Evolutionary conservation across 2,797 vertebrate genomes (phyloP).

Genomic region (Gadopsis bispinosus): DNA sequence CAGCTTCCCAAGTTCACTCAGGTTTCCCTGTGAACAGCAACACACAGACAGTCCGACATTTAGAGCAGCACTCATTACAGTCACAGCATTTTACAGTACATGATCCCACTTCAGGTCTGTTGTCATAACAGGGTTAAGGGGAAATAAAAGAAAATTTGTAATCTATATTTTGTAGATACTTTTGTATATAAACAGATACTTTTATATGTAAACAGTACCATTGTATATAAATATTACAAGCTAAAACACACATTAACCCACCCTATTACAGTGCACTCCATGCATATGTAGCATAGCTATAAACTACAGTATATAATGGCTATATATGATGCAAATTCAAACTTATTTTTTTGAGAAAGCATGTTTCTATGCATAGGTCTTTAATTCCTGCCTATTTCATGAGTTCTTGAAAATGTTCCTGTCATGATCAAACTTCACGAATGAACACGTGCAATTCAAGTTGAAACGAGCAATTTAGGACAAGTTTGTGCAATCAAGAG

Average conservation of each 20-base stretch:
- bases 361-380: too few relatives aligned
- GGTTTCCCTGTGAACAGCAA: conserved; percentile 85
- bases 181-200: neutral
- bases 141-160: neutral
- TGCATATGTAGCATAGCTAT: too few relatives aligned
- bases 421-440: neutral
- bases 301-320: too few relatives aligned
- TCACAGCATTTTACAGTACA: neutral
- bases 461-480: neutral
- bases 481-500: too few relatives aligned
- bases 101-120: neutral
- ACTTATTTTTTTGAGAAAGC: too few relatives aligned
- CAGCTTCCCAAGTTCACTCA: conserved; percentile 93
- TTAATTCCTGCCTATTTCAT: too few relatives aligned
- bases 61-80: neutral
- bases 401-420: too few relatives aligned
- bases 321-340: too few relatives aligned
- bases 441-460: neutral
- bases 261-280: neutral
- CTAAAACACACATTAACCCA: neutral
- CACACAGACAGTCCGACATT: conserved; percentile 12
- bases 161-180: neutral
- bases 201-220: neutral
- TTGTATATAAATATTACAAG: neutral
- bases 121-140: neutral